These are phyloP conservation scores for Ennomos fuscantarius DNA, from an alignment of 2,888 invertebrate species.

Conservation along the genomic window DNA sequence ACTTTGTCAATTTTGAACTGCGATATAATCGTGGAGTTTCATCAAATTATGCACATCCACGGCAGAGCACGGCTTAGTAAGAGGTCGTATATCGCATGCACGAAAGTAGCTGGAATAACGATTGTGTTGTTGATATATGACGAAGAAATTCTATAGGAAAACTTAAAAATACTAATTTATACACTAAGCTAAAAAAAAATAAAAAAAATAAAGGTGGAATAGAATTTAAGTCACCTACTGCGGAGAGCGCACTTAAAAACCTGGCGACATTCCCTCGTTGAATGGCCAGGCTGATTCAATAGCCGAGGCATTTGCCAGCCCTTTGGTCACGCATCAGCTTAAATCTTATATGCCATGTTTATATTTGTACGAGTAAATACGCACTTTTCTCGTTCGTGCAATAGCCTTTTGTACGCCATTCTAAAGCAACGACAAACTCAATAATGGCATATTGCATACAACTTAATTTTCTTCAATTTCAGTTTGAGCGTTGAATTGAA, in stretches of 20 bases:
- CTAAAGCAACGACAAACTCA: conserved; percentile 1
- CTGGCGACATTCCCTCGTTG: too few relatives aligned
- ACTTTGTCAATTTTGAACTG: not conserved
- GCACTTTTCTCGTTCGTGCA: conserved; percentile 18
- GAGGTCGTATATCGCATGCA: conserved; percentile 12
- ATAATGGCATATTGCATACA: conserved; percentile 24
- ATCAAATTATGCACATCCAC: conserved; percentile 34
- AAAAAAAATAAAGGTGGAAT: too few relatives aligned
- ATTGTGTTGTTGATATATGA: conserved; percentile 11
- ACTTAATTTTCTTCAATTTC: conserved; percentile 28
- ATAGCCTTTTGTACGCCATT: conserved; percentile 17
- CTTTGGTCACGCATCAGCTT: too few relatives aligned
- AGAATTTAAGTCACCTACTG: too few relatives aligned
- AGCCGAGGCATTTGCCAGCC: too few relatives aligned
- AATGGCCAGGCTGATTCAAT: too few relatives aligned
- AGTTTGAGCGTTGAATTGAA: conserved; percentile 25
- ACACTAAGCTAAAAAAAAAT: too few relatives aligned
- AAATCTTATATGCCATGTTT: not conserved
- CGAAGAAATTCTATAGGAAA: too few relatives aligned
- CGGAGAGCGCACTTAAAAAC: too few relatives aligned
- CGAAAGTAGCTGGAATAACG: conserved; percentile 23
- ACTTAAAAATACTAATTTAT: too few relatives aligned
- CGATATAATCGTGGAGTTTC: conserved; percentile 29
- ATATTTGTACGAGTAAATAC: too few relatives aligned
- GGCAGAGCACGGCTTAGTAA: conserved; percentile 27